These are phyloP conservation scores for Phacellophora camtschatica DNA, from an alignment of 30 jellyfish, hydroid and myxozoan genomes.

Conservation along the genomic window DNA sequence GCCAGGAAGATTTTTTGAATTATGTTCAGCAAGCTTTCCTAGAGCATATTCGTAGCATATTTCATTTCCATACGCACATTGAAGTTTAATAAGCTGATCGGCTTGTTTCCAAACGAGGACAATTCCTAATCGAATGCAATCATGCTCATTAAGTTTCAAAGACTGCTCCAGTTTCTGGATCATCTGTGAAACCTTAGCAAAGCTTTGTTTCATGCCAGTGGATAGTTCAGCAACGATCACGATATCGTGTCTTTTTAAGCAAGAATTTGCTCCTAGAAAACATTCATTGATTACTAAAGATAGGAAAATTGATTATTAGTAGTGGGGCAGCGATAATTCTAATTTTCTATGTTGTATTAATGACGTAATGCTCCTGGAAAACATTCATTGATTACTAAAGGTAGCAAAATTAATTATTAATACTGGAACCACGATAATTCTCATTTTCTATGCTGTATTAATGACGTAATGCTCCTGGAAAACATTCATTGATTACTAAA, in stretches of 20 bases:
- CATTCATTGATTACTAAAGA: too few relatives aligned
- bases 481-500: too few relatives aligned
- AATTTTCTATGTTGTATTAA: too few relatives aligned
- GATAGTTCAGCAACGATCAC: neutral
- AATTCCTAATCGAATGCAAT: constrained; percentile 1
- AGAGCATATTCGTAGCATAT: neutral
- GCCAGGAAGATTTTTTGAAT: neutral
- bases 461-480: too few relatives aligned
- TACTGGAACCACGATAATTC: too few relatives aligned
- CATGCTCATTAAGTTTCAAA: neutral
- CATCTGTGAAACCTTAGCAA: neutral
- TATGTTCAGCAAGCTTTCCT: neutral
- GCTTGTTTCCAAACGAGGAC: constrained; percentile 9
- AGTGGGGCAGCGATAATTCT: too few relatives aligned
- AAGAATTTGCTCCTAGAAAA: neutral
- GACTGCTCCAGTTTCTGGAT: neutral
- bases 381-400: too few relatives aligned
- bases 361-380: too few relatives aligned
- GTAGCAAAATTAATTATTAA: too few relatives aligned
- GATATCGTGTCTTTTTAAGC: constrained; percentile 5
- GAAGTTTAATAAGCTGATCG: neutral
- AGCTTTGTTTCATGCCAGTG: neutral
- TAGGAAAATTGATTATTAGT: too few relatives aligned
- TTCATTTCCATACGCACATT: neutral
- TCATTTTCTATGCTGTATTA: too few relatives aligned